phyloP scores from a whole-genome alignment of 2,888 invertebrate genomes.

The Blastobasis adustella region DNA sequence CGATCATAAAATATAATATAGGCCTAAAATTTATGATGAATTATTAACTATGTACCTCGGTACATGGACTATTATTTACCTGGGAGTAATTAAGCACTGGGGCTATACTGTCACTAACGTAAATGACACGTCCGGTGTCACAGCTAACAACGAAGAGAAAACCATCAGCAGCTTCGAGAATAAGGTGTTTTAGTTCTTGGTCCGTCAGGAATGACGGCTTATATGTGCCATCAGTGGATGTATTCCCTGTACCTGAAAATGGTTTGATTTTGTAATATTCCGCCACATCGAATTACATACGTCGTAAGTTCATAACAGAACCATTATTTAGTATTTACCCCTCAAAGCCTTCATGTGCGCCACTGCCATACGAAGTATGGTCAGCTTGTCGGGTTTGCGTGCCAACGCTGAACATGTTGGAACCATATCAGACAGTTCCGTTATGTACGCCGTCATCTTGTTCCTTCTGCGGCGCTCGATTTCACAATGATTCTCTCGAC shows the following conservation, averaged over 20 bases:
- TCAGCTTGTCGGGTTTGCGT: slow-evolving; percentile 98
- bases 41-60: too few species aligned
- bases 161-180: slow-evolving; percentile 99
- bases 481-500: slow-evolving; percentile 99
- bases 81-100: slow-evolving; percentile 98
- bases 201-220: slow-evolving; percentile 99
- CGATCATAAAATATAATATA: too few species aligned
- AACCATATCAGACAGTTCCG: slow-evolving; percentile 99
- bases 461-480: slow-evolving; percentile 98
- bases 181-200: slow-evolving; percentile 98
- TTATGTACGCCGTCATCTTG: slow-evolving; percentile 99
- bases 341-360: slow-evolving; percentile 99
- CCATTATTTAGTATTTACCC: slow-evolving; percentile 69
- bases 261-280: too few species aligned
- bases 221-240: slow-evolving; percentile 96
- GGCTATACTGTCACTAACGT: slow-evolving; percentile 98
- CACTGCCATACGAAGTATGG: slow-evolving; percentile 99
- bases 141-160: slow-evolving; percentile 96
- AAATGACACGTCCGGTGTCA: slow-evolving; percentile 97
- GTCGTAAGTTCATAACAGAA: too few species aligned
- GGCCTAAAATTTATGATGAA: too few species aligned
- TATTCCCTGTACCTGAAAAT: slow-evolving; percentile 91
- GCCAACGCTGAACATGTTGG: slow-evolving; percentile 98
- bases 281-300: too few species aligned
- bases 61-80: slow-evolving; percentile 42